Conservation (phyloP, 2,113 vertebrate species). For the Daubentonia madagascariensis region DNA sequence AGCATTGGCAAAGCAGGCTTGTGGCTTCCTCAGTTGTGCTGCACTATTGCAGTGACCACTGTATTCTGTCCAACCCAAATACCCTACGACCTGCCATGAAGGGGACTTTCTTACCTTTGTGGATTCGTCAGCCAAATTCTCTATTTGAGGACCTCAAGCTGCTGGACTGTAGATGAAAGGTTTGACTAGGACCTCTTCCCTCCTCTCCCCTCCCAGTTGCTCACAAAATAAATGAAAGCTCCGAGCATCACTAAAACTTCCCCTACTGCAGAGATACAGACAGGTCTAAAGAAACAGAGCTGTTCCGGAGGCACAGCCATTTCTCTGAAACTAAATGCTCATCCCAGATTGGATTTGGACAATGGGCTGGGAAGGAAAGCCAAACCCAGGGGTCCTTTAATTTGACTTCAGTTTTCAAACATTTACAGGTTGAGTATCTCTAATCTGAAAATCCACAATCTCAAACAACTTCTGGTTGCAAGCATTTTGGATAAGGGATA, state of each 20-base stretch:
- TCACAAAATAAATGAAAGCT: background rate
- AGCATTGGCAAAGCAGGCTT: background rate
- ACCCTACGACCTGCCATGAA: background rate
- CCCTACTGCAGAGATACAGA: background rate
- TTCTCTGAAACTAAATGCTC: background rate
- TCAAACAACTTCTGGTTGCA: background rate
- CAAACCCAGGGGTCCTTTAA: background rate
- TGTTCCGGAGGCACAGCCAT: background rate
- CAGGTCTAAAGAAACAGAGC: background rate
- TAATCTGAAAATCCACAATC: background rate
- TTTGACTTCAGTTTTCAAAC: conserved; percentile 42
- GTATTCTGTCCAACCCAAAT: background rate
- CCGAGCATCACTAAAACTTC: background rate
- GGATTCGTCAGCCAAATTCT: background rate
- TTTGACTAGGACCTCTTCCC: background rate
- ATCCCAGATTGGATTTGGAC: background rate
- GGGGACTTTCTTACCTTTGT: conserved; percentile 12
- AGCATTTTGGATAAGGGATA: background rate
- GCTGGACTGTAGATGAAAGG: background rate
- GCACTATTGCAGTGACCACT: background rate
- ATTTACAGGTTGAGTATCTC: background rate
- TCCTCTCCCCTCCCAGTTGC: background rate
- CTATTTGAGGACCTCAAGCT: conserved; percentile 20
- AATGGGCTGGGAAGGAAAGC: conserved; percentile 6
- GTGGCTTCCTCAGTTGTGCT: background rate